Evolutionary conservation across 2,888 invertebrate species (phyloP).

Genomic region (Conus canariensis): DNA sequence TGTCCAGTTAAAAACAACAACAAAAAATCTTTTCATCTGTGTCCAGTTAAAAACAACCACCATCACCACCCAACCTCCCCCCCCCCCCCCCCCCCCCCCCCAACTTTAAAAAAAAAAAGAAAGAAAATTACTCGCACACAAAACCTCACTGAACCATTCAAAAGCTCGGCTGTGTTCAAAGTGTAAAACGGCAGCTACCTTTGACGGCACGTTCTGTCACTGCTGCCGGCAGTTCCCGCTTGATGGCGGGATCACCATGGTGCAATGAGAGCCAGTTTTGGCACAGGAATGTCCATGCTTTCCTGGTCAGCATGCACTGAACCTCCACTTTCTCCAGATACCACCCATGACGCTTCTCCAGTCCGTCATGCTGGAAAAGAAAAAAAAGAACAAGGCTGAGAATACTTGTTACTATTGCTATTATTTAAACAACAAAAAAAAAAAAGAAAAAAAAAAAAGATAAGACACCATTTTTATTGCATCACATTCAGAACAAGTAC

Average conservation of each 20-base stretch:
- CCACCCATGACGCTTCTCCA: constrained; percentile 68
- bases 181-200: constrained; percentile 49
- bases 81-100: too few species aligned
- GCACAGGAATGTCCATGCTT: constrained; percentile 71
- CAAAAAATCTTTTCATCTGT: too few species aligned
- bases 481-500: too few species aligned
- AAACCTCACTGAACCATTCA: too few species aligned
- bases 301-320: constrained; percentile 64
- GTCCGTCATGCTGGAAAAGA: constrained; percentile 62
- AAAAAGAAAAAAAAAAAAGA: neutral
- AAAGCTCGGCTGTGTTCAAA: too few species aligned
- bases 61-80: too few species aligned
- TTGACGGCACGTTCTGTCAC: constrained; percentile 59
- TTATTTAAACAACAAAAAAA: too few species aligned
- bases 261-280: constrained; percentile 71
- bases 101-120: too few species aligned
- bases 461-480: too few species aligned
- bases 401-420: neutral
- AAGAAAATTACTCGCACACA: too few species aligned
- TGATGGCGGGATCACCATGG: constrained; percentile 58
- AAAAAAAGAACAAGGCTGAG: neutral
- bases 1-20: too few species aligned
- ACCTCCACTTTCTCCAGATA: constrained; percentile 69
- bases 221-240: constrained; percentile 60
- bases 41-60: too few species aligned